Evolutionary conservation across 2,113 vertebrate genomes (phyloP).

Genomic region (Gnathonemus echidnorhynchus): DNA sequence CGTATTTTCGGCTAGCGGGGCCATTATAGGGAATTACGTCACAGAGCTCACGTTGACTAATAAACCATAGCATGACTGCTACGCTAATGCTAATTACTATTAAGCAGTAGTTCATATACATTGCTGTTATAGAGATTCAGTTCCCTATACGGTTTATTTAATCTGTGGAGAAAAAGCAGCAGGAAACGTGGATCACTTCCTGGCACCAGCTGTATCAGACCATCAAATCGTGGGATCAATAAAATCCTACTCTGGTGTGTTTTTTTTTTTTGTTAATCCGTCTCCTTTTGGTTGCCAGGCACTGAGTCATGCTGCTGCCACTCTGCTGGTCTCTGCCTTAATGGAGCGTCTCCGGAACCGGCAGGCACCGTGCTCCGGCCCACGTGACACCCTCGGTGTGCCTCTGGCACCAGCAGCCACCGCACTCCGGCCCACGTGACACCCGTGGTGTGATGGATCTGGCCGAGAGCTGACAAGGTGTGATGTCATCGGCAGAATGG

Average conservation of each 20-base stretch:
- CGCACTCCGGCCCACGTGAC: constrained; percentile 46
- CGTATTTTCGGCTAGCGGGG: background rate
- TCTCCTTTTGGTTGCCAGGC: constrained; percentile 17
- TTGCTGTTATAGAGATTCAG: background rate
- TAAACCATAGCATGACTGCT: background rate
- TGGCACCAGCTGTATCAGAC: constrained; percentile 1
- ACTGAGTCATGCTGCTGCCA: constrained; percentile 34
- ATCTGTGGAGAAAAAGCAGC: background rate
- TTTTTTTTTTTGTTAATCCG: background rate
- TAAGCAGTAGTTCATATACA: background rate
- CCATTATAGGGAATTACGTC: background rate
- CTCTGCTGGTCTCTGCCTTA: constrained; percentile 14
- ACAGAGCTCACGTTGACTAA: background rate
- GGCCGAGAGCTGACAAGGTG: constrained; percentile 52
- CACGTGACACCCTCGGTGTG: constrained; percentile 47
- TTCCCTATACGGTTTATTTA: background rate
- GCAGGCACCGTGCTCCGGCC: constrained; percentile 46
- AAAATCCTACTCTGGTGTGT: background rate
- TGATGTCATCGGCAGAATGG: constrained; percentile 65
- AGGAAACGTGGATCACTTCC: background rate
- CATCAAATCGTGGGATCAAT: background rate
- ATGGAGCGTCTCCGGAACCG: constrained; percentile 52
- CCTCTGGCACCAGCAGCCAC: constrained; percentile 36
- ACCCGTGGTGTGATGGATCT: constrained; percentile 50
- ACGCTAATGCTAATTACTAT: background rate